These are phyloP conservation scores for Scaptomyza hsui DNA, from an alignment of 1,140 invertebrate genomes.

Conservation along the genomic window DNA sequence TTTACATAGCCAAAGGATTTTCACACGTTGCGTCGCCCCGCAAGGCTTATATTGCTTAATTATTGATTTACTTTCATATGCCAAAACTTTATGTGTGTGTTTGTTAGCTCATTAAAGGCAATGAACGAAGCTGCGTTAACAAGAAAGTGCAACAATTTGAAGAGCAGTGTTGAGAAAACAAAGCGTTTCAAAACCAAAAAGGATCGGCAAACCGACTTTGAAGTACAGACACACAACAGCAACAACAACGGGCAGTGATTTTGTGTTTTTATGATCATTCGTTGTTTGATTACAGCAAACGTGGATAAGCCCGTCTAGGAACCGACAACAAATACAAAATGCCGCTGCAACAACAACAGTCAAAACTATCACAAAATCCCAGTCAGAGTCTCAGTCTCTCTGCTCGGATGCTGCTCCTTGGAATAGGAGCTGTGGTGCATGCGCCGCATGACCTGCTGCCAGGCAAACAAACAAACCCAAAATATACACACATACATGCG, in stretches of 20 bases:
- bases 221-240: slow-evolving; percentile 42
- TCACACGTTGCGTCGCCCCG: slow-evolving; percentile 63
- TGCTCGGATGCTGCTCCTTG: slow-evolving; percentile 35
- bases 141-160: slow-evolving; percentile 61
- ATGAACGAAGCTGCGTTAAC: slow-evolving; percentile 58
- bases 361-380: slow-evolving; percentile 12
- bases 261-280: slow-evolving; percentile 67
- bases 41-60: slow-evolving; percentile 58
- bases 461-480: slow-evolving; percentile 47
- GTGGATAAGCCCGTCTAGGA: slow-evolving; percentile 54
- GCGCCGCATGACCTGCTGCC: slow-evolving; percentile 40
- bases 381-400: slow-evolving; percentile 1
- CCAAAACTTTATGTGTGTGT: slow-evolving; percentile 17
- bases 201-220: slow-evolving; percentile 60
- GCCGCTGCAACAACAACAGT: slow-evolving; percentile 32
- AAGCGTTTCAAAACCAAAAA: slow-evolving; percentile 26
- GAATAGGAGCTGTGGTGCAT: slow-evolving; percentile 13
- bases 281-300: slow-evolving; percentile 77
- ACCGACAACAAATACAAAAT: slow-evolving; percentile 32
- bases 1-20: slow-evolving; percentile 75
- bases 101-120: slow-evolving; percentile 59
- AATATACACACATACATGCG: slow-evolving; percentile 42
- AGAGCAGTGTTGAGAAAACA: slow-evolving; percentile 19
- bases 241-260: slow-evolving; percentile 21
- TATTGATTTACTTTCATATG: slow-evolving; percentile 73